Evolutionary conservation across 1,140 invertebrate species (phyloP), one percentile per base, ranked within the genome.

Genomic region (Drosophila erecta): DNA sequence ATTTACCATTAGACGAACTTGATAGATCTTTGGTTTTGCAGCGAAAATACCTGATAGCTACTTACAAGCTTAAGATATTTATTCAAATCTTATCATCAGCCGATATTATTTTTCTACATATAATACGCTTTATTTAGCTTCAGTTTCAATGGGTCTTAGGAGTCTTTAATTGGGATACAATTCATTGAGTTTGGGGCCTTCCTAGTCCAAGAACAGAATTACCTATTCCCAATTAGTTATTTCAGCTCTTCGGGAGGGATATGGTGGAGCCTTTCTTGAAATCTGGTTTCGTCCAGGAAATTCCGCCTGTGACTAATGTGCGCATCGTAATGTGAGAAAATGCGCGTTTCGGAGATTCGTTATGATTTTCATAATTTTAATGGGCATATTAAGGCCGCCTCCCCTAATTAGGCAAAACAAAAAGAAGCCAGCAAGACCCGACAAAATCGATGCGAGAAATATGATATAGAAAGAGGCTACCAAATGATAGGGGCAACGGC

Each of bases 291-390:
- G 49, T 24, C 10, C 51, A 70, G 67, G 67, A 70, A 70, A 70
- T 70, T 70, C 67, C 37, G 20, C 15, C 65, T 47, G 56, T 71
- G 67, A 71, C 67, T 71, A 71, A 71, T 71, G 15, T 43, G 6
- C 1, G 15, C 7, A 35, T 12, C 43, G 54, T 46, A 81, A 72
- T 80, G 72, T 80, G 78, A 65, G 77, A 72, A 72, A 60, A 70
- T 70, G 43, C 51, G 6, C 17, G 37, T 60, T 57, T 30, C 27
- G 47, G 27, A 50, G 27, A 81, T 71, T 72, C 69, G 65, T 49
- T 72, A 59, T 44, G 76, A 86, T 87, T 86, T 86, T 86, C 83
- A 86, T 86, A 87, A 86, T 86, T 86, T 86, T 81, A 87, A 86
- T 83, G 83, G 83, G 65, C 83, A 81, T 76, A 81, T 87, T 87